Evolutionary conservation across 2,888 invertebrate species (phyloP).

Genomic region (Zygaena filipendulae): DNA sequence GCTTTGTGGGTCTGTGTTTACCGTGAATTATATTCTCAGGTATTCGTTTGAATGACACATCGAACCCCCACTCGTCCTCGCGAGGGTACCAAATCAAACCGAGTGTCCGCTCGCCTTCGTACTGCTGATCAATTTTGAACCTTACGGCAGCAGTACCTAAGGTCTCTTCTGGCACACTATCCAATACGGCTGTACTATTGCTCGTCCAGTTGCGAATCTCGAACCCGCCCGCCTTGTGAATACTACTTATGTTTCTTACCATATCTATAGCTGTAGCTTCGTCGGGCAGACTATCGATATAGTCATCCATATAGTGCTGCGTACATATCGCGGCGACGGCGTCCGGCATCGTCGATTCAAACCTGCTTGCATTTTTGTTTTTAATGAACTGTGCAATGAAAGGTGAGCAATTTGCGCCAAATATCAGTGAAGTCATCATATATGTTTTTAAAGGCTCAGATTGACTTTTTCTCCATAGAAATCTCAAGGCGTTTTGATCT

Average conservation of each 20-base stretch:
- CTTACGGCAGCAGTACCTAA: constrained; percentile 4
- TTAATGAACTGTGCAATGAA: constrained; percentile 16
- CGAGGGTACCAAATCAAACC: constrained; percentile 10
- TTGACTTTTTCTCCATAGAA: background rate
- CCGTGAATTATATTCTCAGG: constrained; percentile 2
- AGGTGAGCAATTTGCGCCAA: constrained; percentile 12
- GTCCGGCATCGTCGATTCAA: constrained; percentile 5
- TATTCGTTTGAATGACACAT: constrained; percentile 5
- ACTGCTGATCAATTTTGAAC: background rate
- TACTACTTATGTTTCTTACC: constrained; percentile 8
- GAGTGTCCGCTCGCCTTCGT: constrained; percentile 10
- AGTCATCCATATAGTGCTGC: constrained; percentile 11
- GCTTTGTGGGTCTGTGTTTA: constrained; percentile 11
- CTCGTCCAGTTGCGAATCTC: constrained; percentile 11
- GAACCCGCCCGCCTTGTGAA: constrained; percentile 19
- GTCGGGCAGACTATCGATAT: constrained; percentile 4
- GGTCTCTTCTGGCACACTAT: constrained; percentile 8
- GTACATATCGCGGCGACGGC: constrained; percentile 14
- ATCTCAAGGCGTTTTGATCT: constrained; percentile 12
- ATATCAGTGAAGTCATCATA: constrained; percentile 9
- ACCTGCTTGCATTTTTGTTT: constrained; percentile 11
- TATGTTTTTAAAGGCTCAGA: background rate
- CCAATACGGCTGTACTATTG: constrained; percentile 8
- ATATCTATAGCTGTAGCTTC: constrained; percentile 12
- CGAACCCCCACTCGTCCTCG: constrained; percentile 8